Evolutionary conservation across 2,888 invertebrate species (phyloP), one percentile per base, ranked within the genome.

Genomic region (Acronicta leporina): DNA sequence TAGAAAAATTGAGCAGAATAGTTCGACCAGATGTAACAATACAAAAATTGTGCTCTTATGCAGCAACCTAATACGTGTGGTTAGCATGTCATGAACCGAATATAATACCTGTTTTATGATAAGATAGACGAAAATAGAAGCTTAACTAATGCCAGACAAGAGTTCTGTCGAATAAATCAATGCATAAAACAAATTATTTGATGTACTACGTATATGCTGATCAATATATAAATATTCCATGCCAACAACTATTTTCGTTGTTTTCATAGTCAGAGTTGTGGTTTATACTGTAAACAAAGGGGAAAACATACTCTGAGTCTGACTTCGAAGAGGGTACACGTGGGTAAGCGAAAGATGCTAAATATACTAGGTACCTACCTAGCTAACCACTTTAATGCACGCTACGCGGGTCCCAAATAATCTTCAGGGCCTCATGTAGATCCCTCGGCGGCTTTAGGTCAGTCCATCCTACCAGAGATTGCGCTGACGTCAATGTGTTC

Each of bases 141-240:
- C 16, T 33, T 35, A 20, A 25, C 20, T 35, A 25, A 52, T 25
- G 20, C 44, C 20, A 52, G 52, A 52, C 52, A 52, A 52, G 52
- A 25, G 15, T 33, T 30, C 15, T 11, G 42, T 16, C 15, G 15
- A 51, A 42, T 51, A 43, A 33, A 51, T 43, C 33, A 51, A 27
- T 33, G 43, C 30, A 15, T 13, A 41, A 51, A 11, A 33, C 10
- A 15, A 33, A 43, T 16, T 30, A 33, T 14, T 44, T 25, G n/a
- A 38, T 38, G 7, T 38, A 38, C n/a, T 38, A 38, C 38, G 38
- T 38, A 38, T 38, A 38, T 38, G 38, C 38, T 38, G 38, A 38
- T 38, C 2, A 38, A 38, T 38, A 38, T 38, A 38, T 20, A 3
- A 20, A 3, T 20, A 20, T 38, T 38, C 38, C 38, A 38, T n/a